A percentile compares a stretch with the other conserved stretches of the same genome.
Evolutionary conservation across 2,113 vertebrate genomes (phyloP).

Genomic region (Pardalotus punctatus): DNA sequence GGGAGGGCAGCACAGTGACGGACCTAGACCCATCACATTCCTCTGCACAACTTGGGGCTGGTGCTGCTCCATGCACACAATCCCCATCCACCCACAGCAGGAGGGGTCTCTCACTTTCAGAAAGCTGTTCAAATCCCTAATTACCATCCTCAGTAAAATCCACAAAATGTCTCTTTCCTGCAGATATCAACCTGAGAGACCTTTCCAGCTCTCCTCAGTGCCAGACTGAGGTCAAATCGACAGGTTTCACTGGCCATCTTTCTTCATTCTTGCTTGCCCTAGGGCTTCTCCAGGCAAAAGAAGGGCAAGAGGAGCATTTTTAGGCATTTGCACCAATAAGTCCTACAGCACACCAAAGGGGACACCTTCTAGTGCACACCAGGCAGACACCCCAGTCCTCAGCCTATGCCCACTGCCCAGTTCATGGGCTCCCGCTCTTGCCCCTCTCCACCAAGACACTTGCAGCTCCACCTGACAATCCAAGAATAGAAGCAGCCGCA

Average conservation of each 20-base stretch:
- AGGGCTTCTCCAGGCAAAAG: not conserved
- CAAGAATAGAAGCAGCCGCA: not conserved
- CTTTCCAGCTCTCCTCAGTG: not conserved
- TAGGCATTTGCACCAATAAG: not conserved
- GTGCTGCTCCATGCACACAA: rapidly evolving
- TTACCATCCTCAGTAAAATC: rapidly evolving
- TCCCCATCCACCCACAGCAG: rapidly evolving
- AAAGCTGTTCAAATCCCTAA: not conserved
- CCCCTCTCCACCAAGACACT: not conserved
- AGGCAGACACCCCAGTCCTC: not conserved
- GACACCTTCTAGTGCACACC: not conserved
- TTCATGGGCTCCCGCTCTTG: not conserved
- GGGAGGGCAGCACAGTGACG: not conserved
- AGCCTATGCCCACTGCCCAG: too few species aligned
- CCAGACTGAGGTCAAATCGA: not conserved
- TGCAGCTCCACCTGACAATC: not conserved
- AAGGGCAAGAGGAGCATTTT: not conserved
- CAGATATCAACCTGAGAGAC: not conserved
- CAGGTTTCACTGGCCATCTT: not conserved
- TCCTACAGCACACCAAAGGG: not conserved
- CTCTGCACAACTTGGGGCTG: rapidly evolving
- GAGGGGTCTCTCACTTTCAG: not conserved
- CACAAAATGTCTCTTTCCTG: not conserved
- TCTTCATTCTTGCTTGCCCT: not conserved
- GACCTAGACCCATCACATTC: not conserved